Conservation (phyloP, 2,797 vertebrate genomes). For the Lepilemur ruficaudatus region DNA sequence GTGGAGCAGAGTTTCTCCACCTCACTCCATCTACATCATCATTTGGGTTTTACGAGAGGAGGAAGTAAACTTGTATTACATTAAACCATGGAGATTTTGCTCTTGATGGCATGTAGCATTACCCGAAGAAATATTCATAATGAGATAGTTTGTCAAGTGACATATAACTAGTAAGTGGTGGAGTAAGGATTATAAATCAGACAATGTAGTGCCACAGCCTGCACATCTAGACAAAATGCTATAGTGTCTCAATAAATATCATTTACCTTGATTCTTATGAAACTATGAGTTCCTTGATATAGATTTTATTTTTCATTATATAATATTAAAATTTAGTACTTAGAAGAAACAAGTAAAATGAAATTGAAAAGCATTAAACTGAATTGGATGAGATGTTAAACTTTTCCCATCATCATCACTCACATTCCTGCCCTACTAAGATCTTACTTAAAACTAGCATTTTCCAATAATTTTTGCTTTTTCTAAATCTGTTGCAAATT, state of each 20-base stretch:
- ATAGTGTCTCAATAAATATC: background rate
- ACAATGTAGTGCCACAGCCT: background rate
- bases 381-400: background rate
- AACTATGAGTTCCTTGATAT: background rate
- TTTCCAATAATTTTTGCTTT: constrained; percentile 32
- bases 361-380: background rate
- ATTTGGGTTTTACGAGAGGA: background rate
- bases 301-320: constrained; percentile 9
- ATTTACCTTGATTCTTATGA: background rate
- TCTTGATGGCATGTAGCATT: background rate
- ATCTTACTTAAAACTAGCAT: constrained; percentile 28
- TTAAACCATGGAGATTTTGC: background rate
- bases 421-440: background rate
- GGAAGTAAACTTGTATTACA: background rate
- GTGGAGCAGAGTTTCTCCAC: background rate
- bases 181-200: background rate
- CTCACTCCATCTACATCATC: background rate
- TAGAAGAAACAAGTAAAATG: constrained; percentile 26
- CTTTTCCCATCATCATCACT: background rate
- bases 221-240: background rate
- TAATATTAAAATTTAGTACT: constrained; percentile 13
- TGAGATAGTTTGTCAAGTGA: background rate
- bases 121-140: background rate
- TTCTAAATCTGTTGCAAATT: background rate
- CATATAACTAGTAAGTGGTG: background rate